A percentile compares a stretch with the other conserved stretches of the same genome.
These are phyloP conservation scores for Sus scrofa DNA, from an alignment of 2,113 vertebrate species.

Conservation along the genomic window DNA sequence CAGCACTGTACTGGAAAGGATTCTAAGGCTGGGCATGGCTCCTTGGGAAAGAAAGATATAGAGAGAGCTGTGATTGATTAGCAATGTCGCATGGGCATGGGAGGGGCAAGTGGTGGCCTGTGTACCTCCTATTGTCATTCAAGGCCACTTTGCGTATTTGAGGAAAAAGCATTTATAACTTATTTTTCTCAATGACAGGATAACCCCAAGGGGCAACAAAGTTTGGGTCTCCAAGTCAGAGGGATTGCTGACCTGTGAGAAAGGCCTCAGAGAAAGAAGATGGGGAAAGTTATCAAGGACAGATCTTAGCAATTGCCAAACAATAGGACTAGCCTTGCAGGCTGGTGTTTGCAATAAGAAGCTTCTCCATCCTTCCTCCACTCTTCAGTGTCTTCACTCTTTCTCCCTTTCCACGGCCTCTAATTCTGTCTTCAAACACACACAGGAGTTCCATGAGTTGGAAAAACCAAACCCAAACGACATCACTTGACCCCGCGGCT, in stretches of 20 bases:
- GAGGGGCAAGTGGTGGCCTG: fast-evolving
- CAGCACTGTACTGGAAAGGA: not conserved
- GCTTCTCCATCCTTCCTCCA: not conserved
- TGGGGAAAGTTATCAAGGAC: not conserved
- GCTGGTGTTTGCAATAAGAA: not conserved
- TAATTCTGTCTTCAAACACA: not conserved
- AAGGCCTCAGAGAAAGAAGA: not conserved
- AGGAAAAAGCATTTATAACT: not conserved
- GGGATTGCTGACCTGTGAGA: not conserved
- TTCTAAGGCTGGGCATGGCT: not conserved
- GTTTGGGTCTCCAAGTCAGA: not conserved
- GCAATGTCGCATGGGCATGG: not conserved
- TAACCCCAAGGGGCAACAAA: not conserved
- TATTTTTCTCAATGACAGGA: not conserved
- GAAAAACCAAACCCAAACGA: not conserved
- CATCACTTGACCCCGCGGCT: not conserved
- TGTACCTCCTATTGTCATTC: not conserved
- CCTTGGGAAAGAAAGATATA: no score
- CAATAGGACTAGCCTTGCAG: no score
- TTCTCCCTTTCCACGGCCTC: not conserved
- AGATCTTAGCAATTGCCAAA: not conserved
- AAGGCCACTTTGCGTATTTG: not conserved
- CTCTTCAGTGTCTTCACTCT: fast-evolving
- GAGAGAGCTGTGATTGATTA: not conserved
- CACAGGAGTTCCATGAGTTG: not conserved